Evolutionary conservation across 2,797 vertebrate species (phyloP), one percentile per base, ranked within the genome.

Genomic region (Mastacembelus armatus): DNA sequence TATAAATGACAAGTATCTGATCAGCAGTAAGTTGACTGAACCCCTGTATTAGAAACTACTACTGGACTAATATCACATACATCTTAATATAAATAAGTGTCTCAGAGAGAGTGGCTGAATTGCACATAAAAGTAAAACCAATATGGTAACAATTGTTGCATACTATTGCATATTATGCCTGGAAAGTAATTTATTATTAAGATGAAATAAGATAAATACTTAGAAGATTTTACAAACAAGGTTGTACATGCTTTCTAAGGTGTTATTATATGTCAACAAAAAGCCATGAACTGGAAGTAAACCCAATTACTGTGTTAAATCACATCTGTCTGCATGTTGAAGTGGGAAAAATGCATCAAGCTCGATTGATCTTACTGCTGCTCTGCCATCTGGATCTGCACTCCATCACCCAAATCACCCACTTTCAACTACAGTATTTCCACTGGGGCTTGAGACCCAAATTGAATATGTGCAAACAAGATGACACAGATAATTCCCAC

Each of bases 401-500:
- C 85, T 85, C 83, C 80, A 87, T 88, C 85, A 88, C 89, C 89
- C 90, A 89, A 88, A 91, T 89, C 90, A 90, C 85, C 85, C 84
- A 80, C 90, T 91, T 93, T 91, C 83, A 89, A 85, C 85, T 77
- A n/a, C n/a, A n/a, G n/a, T n/a, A 82, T 77, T 85, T 92, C 94
- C 93, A 89, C 88, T 86, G 94, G 89, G 92, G 88, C 88, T 86
- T 83, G 83, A 94, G 91, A 94, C 90, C 89, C 89, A 93, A 94
- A 94, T 95, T 94, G 94, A 95, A 95, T 86, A 89, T 88, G 91
- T 94, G 94, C 93, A 95, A 90, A 85, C 91, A 91, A 91, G 90
- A 95, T 90, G 90, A 90, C 85, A 94, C 91, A 90, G 93, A 95
- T 95, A 95, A 95, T 96, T 95, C 94, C 94, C 92, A 90, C 91